These are phyloP conservation scores for Chymomyza costata DNA, from an alignment of 1,140 invertebrate genomes.

Conservation along the genomic window DNA sequence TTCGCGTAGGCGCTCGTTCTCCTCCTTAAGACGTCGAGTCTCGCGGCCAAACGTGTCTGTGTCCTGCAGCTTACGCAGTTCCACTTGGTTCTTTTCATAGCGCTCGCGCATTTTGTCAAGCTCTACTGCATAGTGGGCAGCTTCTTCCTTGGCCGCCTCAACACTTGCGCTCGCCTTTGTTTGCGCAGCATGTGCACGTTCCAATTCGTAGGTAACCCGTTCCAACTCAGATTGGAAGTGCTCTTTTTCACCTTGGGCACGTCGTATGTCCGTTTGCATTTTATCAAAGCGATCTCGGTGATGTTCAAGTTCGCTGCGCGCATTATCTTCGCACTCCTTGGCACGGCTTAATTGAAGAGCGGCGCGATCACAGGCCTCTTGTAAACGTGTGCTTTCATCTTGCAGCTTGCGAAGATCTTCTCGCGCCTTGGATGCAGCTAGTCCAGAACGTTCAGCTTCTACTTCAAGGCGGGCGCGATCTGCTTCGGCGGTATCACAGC, in stretches of 20 bases:
- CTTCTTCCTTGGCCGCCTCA: constrained; percentile 92
- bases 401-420: constrained; percentile 91
- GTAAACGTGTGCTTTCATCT: constrained; percentile 87
- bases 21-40: constrained; percentile 84
- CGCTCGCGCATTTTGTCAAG: constrained; percentile 94
- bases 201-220: constrained; percentile 89
- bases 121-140: constrained; percentile 89
- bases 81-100: constrained; percentile 88
- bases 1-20: constrained; percentile 88
- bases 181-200: constrained; percentile 87
- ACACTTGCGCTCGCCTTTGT: constrained; percentile 88
- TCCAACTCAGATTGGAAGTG: constrained; percentile 89
- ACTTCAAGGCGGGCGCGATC: constrained; percentile 90
- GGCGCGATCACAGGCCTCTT: constrained; percentile 91
- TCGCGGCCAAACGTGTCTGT: constrained; percentile 82
- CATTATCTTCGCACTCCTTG: constrained; percentile 93
- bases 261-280: constrained; percentile 87
- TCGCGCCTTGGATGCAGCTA: constrained; percentile 85
- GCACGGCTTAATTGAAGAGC: constrained; percentile 87
- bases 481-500: constrained; percentile 88
- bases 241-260: constrained; percentile 89
- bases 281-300: constrained; percentile 93
- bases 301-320: constrained; percentile 92
- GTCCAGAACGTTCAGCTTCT: constrained; percentile 89
- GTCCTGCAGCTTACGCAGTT: constrained; percentile 87